Evolutionary conservation across 64 coral and sea anemone genomes (phyloP).

Genomic region (Stichodactyla helianthus): DNA sequence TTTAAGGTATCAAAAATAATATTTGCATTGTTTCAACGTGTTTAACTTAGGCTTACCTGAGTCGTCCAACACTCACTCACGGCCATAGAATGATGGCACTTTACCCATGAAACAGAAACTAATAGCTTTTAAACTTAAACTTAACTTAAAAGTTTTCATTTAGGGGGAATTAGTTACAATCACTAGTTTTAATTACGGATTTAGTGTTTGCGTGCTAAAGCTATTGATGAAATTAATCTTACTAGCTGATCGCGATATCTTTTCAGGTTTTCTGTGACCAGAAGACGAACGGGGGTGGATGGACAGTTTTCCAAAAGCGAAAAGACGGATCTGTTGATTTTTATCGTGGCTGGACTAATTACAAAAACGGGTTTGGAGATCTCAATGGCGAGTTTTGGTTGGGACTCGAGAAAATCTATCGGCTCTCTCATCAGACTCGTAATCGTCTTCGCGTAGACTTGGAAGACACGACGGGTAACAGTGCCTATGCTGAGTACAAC

Average conservation of each 20-base stretch:
- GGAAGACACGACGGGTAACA: not conserved
- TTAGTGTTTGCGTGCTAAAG: not conserved
- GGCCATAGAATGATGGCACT: too few species aligned
- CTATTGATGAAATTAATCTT: not conserved
- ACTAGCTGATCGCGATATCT: not conserved
- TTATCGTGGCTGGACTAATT: constrained; percentile 16
- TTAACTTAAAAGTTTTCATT: too few species aligned
- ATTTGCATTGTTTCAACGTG: not conserved
- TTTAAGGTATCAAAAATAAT: not conserved
- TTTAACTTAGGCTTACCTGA: not conserved
- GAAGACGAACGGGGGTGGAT: constrained; percentile 37
- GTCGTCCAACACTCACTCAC: not conserved
- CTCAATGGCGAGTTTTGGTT: constrained; percentile 25
- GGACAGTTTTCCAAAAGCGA: constrained; percentile 34
- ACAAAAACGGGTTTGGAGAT: constrained; percentile 32
- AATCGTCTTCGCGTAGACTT: constrained; percentile 32
- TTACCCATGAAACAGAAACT: too few species aligned
- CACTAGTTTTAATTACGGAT: too few species aligned
- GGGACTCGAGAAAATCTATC: constrained; percentile 22
- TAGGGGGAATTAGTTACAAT: too few species aligned
- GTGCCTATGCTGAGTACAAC: constrained; percentile 16
- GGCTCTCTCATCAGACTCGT: constrained; percentile 10
- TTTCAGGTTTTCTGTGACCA: constrained; percentile 42
- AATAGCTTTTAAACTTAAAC: too few species aligned
- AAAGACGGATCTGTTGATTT: constrained; percentile 30